These are phyloP conservation scores for Rhagoletis pomonella DNA, from an alignment of 1,140 invertebrate genomes.

Conservation along the genomic window DNA sequence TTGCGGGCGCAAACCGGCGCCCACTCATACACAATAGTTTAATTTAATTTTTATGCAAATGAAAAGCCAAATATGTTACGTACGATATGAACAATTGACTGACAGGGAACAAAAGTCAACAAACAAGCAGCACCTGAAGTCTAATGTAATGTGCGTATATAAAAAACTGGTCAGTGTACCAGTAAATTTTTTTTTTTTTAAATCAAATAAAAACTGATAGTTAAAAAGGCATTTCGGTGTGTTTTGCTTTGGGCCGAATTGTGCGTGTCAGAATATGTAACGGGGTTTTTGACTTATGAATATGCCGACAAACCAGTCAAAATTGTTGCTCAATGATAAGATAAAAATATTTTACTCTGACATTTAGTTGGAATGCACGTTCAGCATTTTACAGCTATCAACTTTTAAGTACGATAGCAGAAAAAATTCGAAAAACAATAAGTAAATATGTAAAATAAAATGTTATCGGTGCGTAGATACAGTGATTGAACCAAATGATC, in stretches of 20 bases:
- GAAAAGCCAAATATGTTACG: neutral
- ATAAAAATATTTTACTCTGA: too few relatives aligned
- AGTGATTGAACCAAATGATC: too few relatives aligned
- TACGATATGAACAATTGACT: slow-evolving; percentile 5
- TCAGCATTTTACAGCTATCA: too few relatives aligned
- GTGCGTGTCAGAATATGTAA: too few relatives aligned
- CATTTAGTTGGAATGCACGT: too few relatives aligned
- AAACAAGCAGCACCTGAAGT: neutral
- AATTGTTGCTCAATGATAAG: too few relatives aligned
- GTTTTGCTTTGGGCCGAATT: neutral
- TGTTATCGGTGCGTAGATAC: too few relatives aligned
- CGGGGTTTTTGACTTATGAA: too few relatives aligned
- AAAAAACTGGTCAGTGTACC: neutral
- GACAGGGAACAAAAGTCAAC: slow-evolving; percentile 12
- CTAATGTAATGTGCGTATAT: neutral
- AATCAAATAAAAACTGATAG: neutral
- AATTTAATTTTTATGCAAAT: slow-evolving; percentile 39
- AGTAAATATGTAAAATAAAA: too few relatives aligned
- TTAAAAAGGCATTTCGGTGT: neutral
- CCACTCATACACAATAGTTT: neutral
- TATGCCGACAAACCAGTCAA: too few relatives aligned
- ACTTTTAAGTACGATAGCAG: too few relatives aligned
- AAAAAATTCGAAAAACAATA: too few relatives aligned
- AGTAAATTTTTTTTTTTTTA: neutral
- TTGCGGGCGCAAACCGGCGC: neutral